These are phyloP conservation scores for Steinernema scapterisci DNA, from an alignment of 2,888 invertebrate genomes.

Conservation along the genomic window DNA sequence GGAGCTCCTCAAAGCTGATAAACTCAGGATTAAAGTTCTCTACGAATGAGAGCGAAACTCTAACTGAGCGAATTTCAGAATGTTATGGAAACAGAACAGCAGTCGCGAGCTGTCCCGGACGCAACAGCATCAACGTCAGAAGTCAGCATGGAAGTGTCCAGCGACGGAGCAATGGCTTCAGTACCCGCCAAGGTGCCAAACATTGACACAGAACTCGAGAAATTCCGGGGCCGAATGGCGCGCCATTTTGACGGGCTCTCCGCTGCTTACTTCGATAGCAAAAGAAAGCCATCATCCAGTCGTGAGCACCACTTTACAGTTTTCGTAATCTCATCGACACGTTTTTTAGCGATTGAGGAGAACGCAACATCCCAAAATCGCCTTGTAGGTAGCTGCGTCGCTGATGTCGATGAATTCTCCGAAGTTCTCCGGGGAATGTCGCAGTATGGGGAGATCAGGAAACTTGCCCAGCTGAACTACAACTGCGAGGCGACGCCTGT, in stretches of 20 bases:
- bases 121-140: conserved; percentile 31
- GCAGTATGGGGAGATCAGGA: conserved; percentile 78
- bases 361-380: too few relatives aligned
- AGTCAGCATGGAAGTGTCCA: not conserved
- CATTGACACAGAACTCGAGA: conserved; percentile 34
- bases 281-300: not conserved
- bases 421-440: conserved; percentile 86
- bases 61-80: not conserved
- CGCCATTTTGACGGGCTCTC: conserved; percentile 88
- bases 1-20: conserved; percentile 78
- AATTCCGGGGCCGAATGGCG: conserved; percentile 78
- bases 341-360: not conserved
- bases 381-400: conserved; percentile 33
- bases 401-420: conserved; percentile 74
- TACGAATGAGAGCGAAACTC: conserved; percentile 1
- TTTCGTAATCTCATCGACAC: not conserved
- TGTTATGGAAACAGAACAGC: conserved; percentile 33
- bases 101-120: conserved; percentile 31
- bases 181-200: conserved; percentile 17
- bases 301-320: not conserved
- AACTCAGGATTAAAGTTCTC: conserved; percentile 73
- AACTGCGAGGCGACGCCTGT: conserved; percentile 83
- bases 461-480: conserved; percentile 85
- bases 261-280: conserved; percentile 79
- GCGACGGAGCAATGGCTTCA: conserved; percentile 10